Evolutionary conservation across 2,797 vertebrate species (phyloP).

Genomic region (Pygocentrus nattereri): DNA sequence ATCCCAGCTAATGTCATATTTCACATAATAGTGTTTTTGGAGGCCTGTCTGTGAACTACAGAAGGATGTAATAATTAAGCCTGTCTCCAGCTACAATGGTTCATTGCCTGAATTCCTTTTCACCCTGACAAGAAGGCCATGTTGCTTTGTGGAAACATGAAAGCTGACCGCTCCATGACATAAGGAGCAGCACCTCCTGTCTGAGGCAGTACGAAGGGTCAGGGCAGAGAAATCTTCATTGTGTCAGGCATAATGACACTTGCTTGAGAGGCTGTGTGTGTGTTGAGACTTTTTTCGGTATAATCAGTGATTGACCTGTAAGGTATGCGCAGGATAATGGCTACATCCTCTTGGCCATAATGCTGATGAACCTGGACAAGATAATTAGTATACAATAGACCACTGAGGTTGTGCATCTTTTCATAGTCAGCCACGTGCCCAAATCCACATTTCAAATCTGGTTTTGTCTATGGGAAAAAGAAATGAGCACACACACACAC

Average conservation of each 20-base stretch:
- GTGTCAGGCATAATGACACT: neutral
- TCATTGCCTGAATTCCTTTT: conserved; percentile 15
- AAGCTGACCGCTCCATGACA: neutral
- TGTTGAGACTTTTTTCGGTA: neutral
- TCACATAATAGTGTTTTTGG: conserved; percentile 19
- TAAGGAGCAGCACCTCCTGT: neutral
- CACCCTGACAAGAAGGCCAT: conserved; percentile 14
- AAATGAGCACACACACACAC: too few species aligned
- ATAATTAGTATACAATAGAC: neutral
- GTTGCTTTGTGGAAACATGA: conserved; percentile 13
- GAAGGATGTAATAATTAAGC: conserved; percentile 4
- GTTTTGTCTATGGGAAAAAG: neutral
- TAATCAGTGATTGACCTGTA: neutral
- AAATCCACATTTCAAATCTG: neutral
- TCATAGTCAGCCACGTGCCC: neutral
- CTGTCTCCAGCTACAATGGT: neutral
- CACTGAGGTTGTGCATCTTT: neutral
- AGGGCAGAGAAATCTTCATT: neutral
- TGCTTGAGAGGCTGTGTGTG: neutral
- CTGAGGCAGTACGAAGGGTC: conserved; percentile 14
- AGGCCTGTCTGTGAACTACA: neutral
- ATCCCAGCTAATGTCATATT: neutral
- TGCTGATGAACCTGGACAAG: neutral
- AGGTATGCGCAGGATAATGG: neutral
- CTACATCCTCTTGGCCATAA: neutral